Conservation (phyloP, 1,140 invertebrate species). For the Protaetia brevitarsis region DNA sequence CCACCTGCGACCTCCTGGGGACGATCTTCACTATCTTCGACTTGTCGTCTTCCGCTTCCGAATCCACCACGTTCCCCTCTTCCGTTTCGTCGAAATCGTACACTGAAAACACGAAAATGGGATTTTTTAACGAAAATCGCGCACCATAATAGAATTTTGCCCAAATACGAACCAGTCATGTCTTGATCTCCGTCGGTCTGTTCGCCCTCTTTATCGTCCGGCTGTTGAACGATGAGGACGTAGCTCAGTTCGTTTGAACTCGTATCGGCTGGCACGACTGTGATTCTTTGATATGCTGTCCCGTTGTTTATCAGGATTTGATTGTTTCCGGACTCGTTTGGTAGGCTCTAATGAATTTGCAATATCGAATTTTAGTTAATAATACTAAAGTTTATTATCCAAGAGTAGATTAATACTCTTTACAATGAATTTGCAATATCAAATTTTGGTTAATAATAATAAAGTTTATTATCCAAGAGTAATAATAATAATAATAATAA, state of each 20-base stretch:
- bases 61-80: slow-evolving; percentile 58
- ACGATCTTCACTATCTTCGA: slow-evolving; percentile 65
- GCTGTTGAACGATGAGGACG: slow-evolving; percentile 82
- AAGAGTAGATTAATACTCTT: no score
- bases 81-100: slow-evolving; percentile 66
- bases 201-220: slow-evolving; percentile 59
- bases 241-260: slow-evolving; percentile 83
- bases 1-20: slow-evolving; percentile 67
- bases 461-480: no score
- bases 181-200: slow-evolving; percentile 61
- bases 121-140: not conserved
- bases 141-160: no score
- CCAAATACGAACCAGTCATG: slow-evolving; percentile 48
- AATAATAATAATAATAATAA: no score
- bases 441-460: no score
- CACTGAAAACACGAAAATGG: slow-evolving; percentile 43
- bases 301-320: slow-evolving; percentile 57
- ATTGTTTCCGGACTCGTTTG: slow-evolving; percentile 49
- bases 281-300: slow-evolving; percentile 78
- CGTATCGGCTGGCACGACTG: slow-evolving; percentile 78
- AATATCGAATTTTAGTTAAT: no score
- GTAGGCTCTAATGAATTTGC: slow-evolving; percentile 22
- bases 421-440: no score
- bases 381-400: no score
- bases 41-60: slow-evolving; percentile 69